phyloP scores from a whole-genome alignment of 1,140 invertebrate species.

The Drosophila suzukii region DNA sequence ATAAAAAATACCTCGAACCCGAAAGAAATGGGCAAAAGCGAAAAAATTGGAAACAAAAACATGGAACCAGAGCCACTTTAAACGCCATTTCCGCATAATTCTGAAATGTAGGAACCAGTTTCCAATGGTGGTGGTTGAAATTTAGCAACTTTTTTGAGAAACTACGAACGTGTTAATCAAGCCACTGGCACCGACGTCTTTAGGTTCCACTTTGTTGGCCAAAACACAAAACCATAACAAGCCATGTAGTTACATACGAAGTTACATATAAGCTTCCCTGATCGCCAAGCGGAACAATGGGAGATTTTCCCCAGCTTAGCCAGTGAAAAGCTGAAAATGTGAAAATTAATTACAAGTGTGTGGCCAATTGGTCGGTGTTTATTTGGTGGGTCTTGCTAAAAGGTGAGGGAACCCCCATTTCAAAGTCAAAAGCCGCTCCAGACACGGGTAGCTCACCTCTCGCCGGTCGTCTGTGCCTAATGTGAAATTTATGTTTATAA shows the following conservation, averaged over 20 bases:
- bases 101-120: constrained; percentile 72
- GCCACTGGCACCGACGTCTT: constrained; percentile 44
- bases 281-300: constrained; percentile 63
- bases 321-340: constrained; percentile 46
- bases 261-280: constrained; percentile 39
- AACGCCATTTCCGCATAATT: constrained; percentile 75
- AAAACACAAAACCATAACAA: constrained; percentile 52
- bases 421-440: constrained; percentile 55
- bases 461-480: constrained; percentile 44
- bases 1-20: constrained; percentile 20
- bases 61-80: constrained; percentile 47
- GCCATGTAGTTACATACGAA: constrained; percentile 1
- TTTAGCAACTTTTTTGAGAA: constrained; percentile 45
- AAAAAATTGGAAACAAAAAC: constrained; percentile 35
- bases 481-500: constrained; percentile 77
- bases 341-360: constrained; percentile 68
- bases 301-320: constrained; percentile 50
- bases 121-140: constrained; percentile 39
- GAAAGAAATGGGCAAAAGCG: constrained; percentile 33
- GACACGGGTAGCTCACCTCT: constrained; percentile 25
- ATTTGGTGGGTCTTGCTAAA: neutral
- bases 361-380: constrained; percentile 34
- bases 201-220: constrained; percentile 72
- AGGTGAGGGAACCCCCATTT: constrained; percentile 19
- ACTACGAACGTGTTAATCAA: constrained; percentile 65